phyloP scores from a whole-genome alignment of 2,113 vertebrate species.

The Okapia johnstoni region DNA sequence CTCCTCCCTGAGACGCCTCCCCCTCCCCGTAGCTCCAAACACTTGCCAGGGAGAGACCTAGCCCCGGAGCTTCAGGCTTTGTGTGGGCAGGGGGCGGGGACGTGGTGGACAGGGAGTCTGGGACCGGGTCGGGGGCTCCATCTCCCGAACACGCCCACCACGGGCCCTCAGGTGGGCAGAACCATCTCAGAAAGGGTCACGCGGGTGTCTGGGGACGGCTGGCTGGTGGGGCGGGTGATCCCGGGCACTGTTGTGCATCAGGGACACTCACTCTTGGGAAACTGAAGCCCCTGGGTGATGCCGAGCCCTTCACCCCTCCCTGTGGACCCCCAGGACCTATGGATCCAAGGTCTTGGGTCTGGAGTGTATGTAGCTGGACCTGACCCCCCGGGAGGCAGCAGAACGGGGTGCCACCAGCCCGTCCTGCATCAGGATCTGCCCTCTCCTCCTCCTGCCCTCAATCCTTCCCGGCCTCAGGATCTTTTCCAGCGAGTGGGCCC shows the following conservation, averaged over 20 bases:
- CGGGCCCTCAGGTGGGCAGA: background rate
- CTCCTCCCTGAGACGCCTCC: too few species aligned
- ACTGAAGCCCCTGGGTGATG: fast-evolving
- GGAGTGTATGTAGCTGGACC: background rate
- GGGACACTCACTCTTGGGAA: background rate
- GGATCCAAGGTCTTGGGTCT: background rate
- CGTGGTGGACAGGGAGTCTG: background rate
- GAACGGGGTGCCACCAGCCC: fast-evolving
- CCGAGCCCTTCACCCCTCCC: background rate
- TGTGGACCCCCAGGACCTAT: too few species aligned
- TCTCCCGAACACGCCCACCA: fast-evolving
- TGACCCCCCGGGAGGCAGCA: background rate
- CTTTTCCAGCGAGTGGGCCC: background rate
- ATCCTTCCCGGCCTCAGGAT: background rate
- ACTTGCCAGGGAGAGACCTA: background rate
- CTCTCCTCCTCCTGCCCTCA: background rate
- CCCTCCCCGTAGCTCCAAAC: background rate
- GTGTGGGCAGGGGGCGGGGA: too few species aligned
- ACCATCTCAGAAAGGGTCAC: background rate
- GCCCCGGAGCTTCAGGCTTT: fast-evolving
- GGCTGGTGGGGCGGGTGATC: background rate
- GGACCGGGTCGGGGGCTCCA: fast-evolving
- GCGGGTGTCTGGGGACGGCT: fast-evolving
- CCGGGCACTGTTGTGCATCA: background rate
- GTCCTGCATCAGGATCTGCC: fast-evolving